Evolutionary conservation across 2,888 invertebrate genomes (phyloP).

Genomic region (Lymantria dispar): DNA sequence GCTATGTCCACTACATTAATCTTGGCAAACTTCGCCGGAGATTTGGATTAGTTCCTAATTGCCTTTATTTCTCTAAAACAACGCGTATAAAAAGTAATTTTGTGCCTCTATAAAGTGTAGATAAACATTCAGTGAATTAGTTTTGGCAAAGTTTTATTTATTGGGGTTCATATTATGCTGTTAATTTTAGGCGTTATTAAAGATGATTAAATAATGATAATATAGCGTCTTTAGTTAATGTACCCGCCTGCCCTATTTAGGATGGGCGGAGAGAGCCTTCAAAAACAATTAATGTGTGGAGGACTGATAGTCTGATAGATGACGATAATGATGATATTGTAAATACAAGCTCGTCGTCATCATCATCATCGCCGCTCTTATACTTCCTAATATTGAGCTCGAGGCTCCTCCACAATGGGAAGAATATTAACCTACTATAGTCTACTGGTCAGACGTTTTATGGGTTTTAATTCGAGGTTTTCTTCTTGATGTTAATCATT

Average conservation of each 20-base stretch:
- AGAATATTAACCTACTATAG: too few species aligned
- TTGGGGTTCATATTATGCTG: conserved; percentile 7
- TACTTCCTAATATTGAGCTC: too few species aligned
- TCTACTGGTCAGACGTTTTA: too few species aligned
- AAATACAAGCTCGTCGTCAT: too few species aligned
- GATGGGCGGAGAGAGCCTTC: background rate
- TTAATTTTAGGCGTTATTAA: background rate
- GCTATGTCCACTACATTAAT: background rate
- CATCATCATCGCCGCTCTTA: too few species aligned
- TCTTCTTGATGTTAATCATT: too few species aligned
- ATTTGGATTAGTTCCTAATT: conserved; percentile 14
- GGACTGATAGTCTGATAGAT: background rate
- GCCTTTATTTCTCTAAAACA: conserved; percentile 8
- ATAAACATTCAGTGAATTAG: conserved; percentile 17
- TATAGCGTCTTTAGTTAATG: too few species aligned
- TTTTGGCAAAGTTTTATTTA: too few species aligned
- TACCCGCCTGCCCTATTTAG: too few species aligned
- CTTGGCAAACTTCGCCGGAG: background rate
- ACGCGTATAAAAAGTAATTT: conserved; percentile 16
- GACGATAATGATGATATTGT: background rate
- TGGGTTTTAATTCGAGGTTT: too few species aligned
- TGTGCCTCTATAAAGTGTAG: conserved; percentile 13
- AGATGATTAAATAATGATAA: background rate
- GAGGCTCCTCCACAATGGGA: too few species aligned
- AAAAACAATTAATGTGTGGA: background rate